phyloP scores from a whole-genome alignment of 2,797 vertebrate genomes.

The Pangasius mekongensis region DNA sequence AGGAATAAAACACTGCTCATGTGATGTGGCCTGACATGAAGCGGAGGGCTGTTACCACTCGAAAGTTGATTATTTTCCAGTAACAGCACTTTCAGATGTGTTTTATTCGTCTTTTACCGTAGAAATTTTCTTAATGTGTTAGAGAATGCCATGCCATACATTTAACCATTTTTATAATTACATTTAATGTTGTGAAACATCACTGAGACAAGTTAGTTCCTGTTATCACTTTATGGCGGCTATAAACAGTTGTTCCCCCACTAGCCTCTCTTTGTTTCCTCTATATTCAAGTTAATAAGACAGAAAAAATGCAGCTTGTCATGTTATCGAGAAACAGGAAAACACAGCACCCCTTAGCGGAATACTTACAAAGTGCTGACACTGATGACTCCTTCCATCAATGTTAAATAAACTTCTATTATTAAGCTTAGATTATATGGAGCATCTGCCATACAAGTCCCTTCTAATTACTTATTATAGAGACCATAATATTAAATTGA shows the following conservation, averaged over 20 bases:
- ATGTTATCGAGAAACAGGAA: neutral
- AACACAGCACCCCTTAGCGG: neutral
- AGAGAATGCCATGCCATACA: neutral
- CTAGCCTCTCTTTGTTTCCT: neutral
- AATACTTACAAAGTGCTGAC: neutral
- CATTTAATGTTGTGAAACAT: neutral
- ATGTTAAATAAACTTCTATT: neutral
- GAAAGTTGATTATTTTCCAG: neutral
- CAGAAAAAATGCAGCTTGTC: neutral
- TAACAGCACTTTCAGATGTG: neutral
- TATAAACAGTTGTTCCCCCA: neutral
- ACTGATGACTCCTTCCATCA: neutral
- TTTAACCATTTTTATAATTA: neutral
- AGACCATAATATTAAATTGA: neutral
- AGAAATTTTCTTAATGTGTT: neutral
- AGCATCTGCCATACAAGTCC: too few species aligned
- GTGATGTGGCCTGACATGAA: too few species aligned
- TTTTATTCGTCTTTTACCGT: neutral
- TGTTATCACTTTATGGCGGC: neutral
- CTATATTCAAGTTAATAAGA: neutral
- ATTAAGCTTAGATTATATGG: neutral
- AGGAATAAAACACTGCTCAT: neutral
- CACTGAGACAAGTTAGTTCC: neutral
- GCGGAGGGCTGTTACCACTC: neutral
- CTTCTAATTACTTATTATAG: neutral